phyloP scores from a whole-genome alignment of 2,113 vertebrate genomes.

The Pollachius pollachius region DNA sequence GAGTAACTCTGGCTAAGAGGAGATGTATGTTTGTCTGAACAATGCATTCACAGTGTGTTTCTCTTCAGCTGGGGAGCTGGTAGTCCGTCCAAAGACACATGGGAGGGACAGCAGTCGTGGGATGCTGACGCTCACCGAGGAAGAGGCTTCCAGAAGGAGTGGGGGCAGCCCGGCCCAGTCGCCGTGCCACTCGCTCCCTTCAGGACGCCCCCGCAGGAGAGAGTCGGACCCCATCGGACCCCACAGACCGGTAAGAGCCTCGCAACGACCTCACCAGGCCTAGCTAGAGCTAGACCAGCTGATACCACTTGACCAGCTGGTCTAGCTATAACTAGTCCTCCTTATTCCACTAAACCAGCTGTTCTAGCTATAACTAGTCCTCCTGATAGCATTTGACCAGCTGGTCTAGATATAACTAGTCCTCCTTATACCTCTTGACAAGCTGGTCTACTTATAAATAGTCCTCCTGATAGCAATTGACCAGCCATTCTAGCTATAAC shows the following conservation, averaged over 20 bases:
- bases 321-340: no score
- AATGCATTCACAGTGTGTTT: background rate
- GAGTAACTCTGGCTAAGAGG: no score
- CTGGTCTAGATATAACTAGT: no score
- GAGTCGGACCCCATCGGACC: slow-evolving; percentile 91
- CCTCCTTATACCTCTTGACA: no score
- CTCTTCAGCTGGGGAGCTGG: slow-evolving; percentile 67
- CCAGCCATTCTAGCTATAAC: no score
- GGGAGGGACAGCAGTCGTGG: slow-evolving; percentile 71
- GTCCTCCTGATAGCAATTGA: no score
- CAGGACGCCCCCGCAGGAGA: slow-evolving; percentile 82
- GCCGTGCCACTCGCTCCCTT: slow-evolving; percentile 87
- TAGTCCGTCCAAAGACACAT: slow-evolving; percentile 77
- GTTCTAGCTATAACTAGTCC: no score
- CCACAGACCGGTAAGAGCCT: slow-evolving; percentile 89
- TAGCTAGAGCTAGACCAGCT: background rate
- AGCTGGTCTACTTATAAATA: no score
- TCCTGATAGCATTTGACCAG: no score
- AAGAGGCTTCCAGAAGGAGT: slow-evolving; percentile 82
- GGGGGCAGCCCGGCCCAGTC: slow-evolving; percentile 85
- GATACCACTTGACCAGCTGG: no score
- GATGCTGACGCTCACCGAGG: slow-evolving; percentile 87
- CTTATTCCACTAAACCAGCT: no score
- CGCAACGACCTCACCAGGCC: slow-evolving; percentile 10
- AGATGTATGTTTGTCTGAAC: background rate